These are phyloP conservation scores for Elephantulus edwardii DNA, from an alignment of 2,113 vertebrate species.

Conservation along the genomic window DNA sequence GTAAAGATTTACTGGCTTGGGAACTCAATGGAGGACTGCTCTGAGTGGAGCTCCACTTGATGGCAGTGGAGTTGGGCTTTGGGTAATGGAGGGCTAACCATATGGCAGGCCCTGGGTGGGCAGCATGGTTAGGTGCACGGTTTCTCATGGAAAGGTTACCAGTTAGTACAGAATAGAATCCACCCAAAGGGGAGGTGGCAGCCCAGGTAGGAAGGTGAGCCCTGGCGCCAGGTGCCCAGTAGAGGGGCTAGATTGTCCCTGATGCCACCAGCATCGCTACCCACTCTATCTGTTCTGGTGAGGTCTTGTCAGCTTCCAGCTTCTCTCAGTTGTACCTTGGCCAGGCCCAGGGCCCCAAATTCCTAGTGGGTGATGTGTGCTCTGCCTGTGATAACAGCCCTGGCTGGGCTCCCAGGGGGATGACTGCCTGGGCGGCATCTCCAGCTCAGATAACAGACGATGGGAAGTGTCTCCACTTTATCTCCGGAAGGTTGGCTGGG, in stretches of 20 bases:
- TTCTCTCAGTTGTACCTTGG: background rate
- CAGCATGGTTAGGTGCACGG: background rate
- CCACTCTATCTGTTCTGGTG: background rate
- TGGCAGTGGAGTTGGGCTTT: no score
- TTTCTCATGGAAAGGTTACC: background rate
- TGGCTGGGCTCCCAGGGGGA: conserved; percentile 23
- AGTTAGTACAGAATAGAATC: background rate
- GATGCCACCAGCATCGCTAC: background rate
- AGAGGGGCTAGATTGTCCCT: background rate
- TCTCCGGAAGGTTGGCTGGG: conserved; percentile 39
- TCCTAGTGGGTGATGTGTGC: conserved; percentile 62
- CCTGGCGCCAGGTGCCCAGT: background rate
- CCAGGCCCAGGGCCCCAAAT: conserved; percentile 32
- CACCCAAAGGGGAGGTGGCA: fast-evolving
- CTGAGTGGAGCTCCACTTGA: no score
- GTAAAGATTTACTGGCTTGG: no score
- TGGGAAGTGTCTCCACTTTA: background rate
- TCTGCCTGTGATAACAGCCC: conserved; percentile 16
- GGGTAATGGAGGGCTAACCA: background rate
- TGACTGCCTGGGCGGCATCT: background rate
- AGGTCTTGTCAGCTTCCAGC: conserved; percentile 41
- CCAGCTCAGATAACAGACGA: conserved; percentile 51
- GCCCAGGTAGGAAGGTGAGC: background rate
- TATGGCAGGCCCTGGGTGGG: background rate
- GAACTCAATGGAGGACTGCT: no score